A percentile compares a stretch with the other conserved stretches of the same genome.
Evolutionary conservation across 2,888 invertebrate species (phyloP).

Genomic region (Halictus quadricinctus): DNA sequence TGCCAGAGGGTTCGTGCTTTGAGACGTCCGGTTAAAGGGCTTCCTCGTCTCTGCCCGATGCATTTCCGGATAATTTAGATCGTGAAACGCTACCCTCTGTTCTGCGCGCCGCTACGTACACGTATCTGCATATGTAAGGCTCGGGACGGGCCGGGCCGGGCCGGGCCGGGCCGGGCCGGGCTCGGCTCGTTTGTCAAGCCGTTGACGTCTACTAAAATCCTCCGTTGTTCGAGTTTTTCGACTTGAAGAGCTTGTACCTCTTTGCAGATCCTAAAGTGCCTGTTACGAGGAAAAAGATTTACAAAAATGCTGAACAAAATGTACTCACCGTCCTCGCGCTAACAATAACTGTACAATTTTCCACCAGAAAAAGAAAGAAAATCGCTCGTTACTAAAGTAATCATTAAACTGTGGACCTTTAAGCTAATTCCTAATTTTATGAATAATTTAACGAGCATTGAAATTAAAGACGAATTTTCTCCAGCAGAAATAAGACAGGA

Average conservation of each 20-base stretch:
- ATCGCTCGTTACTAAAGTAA: too few species aligned
- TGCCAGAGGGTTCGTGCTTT: conserved; percentile 71
- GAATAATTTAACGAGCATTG: too few species aligned
- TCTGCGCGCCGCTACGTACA: conserved; percentile 10
- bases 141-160: neutral
- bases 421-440: too few species aligned
- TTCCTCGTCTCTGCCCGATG: conserved; percentile 54
- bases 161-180: neutral
- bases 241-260: neutral
- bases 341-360: neutral
- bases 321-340: neutral
- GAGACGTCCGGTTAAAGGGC: conserved; percentile 64
- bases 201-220: conserved; percentile 16
- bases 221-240: neutral
- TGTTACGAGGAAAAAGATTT: neutral
- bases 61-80: conserved; percentile 73
- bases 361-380: neutral
- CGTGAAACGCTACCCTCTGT: conserved; percentile 49
- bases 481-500: too few species aligned
- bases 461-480: too few species aligned
- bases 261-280: neutral
- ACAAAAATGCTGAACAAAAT: neutral
- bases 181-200: conserved; percentile 30
- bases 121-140: conserved; percentile 46
- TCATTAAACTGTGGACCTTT: too few species aligned